These are phyloP conservation scores for Caradrina kadenii DNA, from an alignment of 2,888 invertebrate species.

Conservation along the genomic window DNA sequence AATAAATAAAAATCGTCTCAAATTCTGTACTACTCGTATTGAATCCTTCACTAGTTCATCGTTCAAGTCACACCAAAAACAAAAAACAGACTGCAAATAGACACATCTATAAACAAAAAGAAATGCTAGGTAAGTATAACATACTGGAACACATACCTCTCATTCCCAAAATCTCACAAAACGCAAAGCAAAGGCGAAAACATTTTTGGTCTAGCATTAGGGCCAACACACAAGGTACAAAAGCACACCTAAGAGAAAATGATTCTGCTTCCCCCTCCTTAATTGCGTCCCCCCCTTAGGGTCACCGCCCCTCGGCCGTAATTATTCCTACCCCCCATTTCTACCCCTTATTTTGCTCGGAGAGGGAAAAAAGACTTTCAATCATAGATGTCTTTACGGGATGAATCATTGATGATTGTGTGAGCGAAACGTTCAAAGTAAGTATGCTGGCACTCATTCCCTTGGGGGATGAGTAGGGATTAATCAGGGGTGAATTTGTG, in stretches of 20 bases:
- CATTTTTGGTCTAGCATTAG: constrained; percentile 38
- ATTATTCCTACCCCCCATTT: constrained; percentile 76
- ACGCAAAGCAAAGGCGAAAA: constrained; percentile 9
- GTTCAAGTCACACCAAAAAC: background rate
- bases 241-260: constrained; percentile 72
- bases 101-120: no score
- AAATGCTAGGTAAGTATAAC: no score
- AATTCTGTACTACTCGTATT: no score
- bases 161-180: constrained; percentile 7
- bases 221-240: constrained; percentile 50
- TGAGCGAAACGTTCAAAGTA: constrained; percentile 25
- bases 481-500: constrained; percentile 44
- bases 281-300: constrained; percentile 74
- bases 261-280: constrained; percentile 70
- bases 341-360: constrained; percentile 55
- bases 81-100: background rate
- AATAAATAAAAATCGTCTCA: background rate
- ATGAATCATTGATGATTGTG: constrained; percentile 59
- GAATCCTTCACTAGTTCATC: background rate
- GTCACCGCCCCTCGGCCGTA: constrained; percentile 71
- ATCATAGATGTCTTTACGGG: constrained; percentile 68
- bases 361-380: constrained; percentile 69
- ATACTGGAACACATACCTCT: background rate
- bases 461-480: constrained; percentile 26
- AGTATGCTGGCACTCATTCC: constrained; percentile 13